A percentile compares a stretch with the other conserved stretches of the same genome.
Conservation (phyloP, 2,113 vertebrate species). For the Mellivora capensis region DNA sequence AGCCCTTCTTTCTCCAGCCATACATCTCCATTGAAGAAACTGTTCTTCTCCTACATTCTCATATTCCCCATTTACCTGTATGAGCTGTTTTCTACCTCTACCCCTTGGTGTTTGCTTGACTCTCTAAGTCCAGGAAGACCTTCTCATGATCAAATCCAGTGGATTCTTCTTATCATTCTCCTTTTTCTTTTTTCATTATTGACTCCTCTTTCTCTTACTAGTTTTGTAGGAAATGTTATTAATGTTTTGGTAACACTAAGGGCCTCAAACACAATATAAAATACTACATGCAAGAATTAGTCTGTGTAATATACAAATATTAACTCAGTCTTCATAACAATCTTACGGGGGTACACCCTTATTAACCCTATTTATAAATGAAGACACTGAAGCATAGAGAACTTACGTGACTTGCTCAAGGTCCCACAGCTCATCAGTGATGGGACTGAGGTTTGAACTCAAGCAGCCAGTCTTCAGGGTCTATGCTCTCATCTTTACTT, state of each 20-base stretch:
- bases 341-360: not conserved
- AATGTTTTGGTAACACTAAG: not conserved
- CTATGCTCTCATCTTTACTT: not conserved
- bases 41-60: not conserved
- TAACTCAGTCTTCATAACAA: not conserved
- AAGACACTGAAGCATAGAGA: not conserved
- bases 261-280: not conserved
- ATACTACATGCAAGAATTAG: not conserved
- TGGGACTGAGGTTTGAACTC: not conserved
- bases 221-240: not conserved
- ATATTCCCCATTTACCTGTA: not conserved
- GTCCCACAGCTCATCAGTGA: not conserved
- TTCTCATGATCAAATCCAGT: not conserved
- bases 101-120: not conserved
- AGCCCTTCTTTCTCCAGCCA: not conserved
- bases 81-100: not conserved
- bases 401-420: not conserved
- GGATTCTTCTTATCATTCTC: not conserved
- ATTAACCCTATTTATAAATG: not conserved
- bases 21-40: not conserved
- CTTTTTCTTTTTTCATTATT: not conserved
- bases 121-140: not conserved
- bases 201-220: not conserved
- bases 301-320: not conserved
- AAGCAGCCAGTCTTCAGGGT: not conserved